Percentiles rank a stretch among this genome's conserved stretches.
These are phyloP conservation scores for Dermatophagoides farinae DNA, from an alignment of 1,140 invertebrate species.

Conservation along the genomic window DNA sequence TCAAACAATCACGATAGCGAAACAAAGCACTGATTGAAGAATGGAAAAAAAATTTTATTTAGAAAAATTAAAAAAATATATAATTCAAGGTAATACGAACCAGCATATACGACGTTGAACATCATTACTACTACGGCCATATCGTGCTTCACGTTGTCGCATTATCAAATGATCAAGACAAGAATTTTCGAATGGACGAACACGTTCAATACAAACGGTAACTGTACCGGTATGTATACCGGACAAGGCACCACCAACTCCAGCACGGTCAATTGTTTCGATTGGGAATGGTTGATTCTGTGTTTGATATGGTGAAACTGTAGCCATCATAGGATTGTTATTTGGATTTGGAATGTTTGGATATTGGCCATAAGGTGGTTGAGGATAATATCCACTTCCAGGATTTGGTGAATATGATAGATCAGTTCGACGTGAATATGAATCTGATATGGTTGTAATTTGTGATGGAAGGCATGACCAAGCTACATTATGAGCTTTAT, in stretches of 20 bases:
- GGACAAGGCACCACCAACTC: background rate
- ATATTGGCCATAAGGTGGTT: background rate
- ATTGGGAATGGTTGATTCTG: background rate
- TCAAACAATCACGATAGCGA: conserved; percentile 14
- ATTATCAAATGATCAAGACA: conserved; percentile 12
- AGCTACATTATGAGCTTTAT: conserved; percentile 14
- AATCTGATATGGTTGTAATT: background rate
- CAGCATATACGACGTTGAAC: conserved; percentile 15
- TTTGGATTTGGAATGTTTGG: background rate
- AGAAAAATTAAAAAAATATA: background rate
- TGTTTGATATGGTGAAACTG: background rate
- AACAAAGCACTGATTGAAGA: conserved; percentile 10
- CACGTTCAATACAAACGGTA: background rate
- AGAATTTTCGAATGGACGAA: background rate
- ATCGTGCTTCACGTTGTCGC: conserved; percentile 9
- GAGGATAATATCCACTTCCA: too few species aligned
- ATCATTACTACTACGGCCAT: conserved; percentile 11
- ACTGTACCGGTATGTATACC: background rate
- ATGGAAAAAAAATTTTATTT: conserved; percentile 1
- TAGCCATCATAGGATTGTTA: background rate
- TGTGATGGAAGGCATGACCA: conserved; percentile 14
- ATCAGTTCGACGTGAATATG: background rate
- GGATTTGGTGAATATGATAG: too few species aligned
- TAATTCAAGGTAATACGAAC: background rate
- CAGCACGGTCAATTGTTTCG: background rate